These are phyloP conservation scores for Rhadina sibilatrix DNA, from an alignment of 2,113 vertebrate genomes.

Conservation along the genomic window DNA sequence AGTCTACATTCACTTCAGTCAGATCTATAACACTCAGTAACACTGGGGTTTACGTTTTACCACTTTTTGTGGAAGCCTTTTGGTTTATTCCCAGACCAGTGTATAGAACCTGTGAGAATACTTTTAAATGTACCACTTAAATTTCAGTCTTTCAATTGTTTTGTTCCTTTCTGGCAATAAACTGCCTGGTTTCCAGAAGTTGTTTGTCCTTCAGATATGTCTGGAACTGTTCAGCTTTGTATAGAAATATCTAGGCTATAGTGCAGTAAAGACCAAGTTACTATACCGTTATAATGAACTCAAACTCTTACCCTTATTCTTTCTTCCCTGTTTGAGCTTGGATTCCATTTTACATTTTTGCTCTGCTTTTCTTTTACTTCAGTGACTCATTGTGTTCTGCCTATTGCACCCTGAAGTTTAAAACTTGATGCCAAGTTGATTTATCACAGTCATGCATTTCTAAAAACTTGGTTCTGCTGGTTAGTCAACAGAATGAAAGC, in stretches of 20 bases:
- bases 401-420: background rate
- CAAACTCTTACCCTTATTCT: background rate
- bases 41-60: slow-evolving; percentile 10
- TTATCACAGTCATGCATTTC: background rate
- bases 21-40: slow-evolving; percentile 27
- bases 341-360: background rate
- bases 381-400: background rate
- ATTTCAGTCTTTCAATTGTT: background rate
- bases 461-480: background rate
- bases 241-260: background rate
- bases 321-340: background rate
- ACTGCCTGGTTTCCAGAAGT: background rate
- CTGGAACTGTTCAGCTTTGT: background rate
- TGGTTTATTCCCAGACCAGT: background rate
- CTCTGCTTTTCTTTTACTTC: background rate
- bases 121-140: background rate
- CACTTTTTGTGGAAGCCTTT: background rate
- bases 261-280: background rate
- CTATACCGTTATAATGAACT: background rate
- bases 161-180: background rate
- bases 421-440: background rate
- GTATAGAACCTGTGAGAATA: background rate
- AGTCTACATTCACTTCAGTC: slow-evolving; percentile 26
- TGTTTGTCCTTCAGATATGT: background rate
- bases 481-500: background rate